Base-by-base conservation (phyloP, 2,888 invertebrate species). In the Eupithecia insigniata region DNA sequence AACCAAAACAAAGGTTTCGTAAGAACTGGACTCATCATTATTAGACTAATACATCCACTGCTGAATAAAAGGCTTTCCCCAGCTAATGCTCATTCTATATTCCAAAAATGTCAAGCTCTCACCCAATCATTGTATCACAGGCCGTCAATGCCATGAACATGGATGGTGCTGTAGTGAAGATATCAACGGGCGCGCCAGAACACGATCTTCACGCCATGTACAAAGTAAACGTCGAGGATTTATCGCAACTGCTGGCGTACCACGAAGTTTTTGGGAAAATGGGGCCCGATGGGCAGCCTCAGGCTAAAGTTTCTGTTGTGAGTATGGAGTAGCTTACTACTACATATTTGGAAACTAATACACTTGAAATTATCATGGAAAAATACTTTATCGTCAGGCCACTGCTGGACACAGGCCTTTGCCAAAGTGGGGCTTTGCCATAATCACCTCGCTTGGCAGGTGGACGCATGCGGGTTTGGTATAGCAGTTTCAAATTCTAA, bases 151-250 rank as follows among this genome's bases (percentile, higher is more conserved):
- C 90, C 3, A 90, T 94, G 89, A 92, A 92, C n/a, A 92, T 94
- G 93, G 97, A 97, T 85, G 97, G 97, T 8, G 96, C 96, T 22
- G 96, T 97, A 4, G 96, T 97, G 28, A 97, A 97, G 90, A 96
- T 97, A 79, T 96, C 96, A 34, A 95, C 96, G 0, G 96, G 96
- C 26, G 90, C 95, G 22, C 94, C 96, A 0, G 96, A 95, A 28
- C 96, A 96, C 82, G 97, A 97, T 94, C 96, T 97, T 78, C 96
- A 97, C 88, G 97, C 96, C 85, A 96, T 97, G 96, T 97, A 96
- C 85, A 97, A 97, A 92, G 96, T 96, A 73, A 96, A 97, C 86
- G 97, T 97, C 10, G 98, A 98, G 87, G 98, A 98, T 84, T 95
- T 98, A 70, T 97, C 97, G 79, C 97, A 97, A 84, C 91, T 98